Evolutionary conservation across 2,113 vertebrate genomes (phyloP), one percentile per base, ranked within the genome.

Genomic region (Triplophysa rosa): DNA sequence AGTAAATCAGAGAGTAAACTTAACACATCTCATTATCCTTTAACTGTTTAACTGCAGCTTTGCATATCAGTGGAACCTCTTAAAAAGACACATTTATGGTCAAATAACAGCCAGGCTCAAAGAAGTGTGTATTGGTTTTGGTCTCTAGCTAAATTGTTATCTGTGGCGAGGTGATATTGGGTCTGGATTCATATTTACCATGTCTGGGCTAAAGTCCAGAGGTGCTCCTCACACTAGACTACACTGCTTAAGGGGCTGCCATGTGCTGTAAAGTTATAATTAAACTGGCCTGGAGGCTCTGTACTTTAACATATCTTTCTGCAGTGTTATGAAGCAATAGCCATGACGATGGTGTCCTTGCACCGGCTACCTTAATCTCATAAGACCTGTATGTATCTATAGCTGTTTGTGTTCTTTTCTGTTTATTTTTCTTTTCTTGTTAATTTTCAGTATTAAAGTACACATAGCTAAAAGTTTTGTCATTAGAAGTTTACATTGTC

Each of bases 191-290:
- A 21, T 58, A 58, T 58, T 58, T 58, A 29, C 68, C 68, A 58
- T 71, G 19, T 71, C 68, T 71, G 19, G 29, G 54, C 54, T 58
- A 10, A 58, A 21, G n/a, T 58, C 54, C 54, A 58, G n/a, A 58
- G 54, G 68, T 71, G 52, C 29, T 61, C n/a, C 37, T 61, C 56
- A 45, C 33, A 24, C 70, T 61, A 37, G 21, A 72, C 49, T 24
- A 73, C 37, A 73, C 19, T 8, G 12, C 56, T 61, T 13, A 62
- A 73, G 29, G 33, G 56, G 19, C n/a, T 21, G 54, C 70, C 70
- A 73, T 16, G 70, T 61, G 70, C 37, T 21, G 19, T 73, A 61
- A 61, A 73, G 56, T 45, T 73, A 73, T 73, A 61, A 73, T 61
- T 61, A 73, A 73, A 73, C 8, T 61, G 56, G 13, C 56, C 56